These are phyloP conservation scores for Muscicapa adusta DNA, from an alignment of 2,113 vertebrate species.

Conservation along the genomic window DNA sequence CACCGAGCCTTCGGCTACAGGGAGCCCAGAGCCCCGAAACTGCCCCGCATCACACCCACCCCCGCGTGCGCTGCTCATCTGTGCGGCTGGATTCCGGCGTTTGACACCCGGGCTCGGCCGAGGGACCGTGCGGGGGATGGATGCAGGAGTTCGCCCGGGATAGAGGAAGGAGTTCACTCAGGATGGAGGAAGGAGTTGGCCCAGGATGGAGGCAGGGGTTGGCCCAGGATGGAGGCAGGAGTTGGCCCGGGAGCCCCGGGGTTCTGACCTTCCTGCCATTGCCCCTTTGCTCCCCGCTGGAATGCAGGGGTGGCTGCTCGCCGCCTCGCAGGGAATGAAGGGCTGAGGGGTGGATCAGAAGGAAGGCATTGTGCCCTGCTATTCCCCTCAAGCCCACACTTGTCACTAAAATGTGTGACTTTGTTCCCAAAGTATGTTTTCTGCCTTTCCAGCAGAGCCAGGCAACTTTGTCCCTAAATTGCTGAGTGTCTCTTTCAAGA, in stretches of 20 bases:
- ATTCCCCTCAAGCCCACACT: not conserved
- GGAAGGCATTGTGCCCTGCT: not conserved
- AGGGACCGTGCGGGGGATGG: not conserved
- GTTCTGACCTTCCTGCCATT: not conserved
- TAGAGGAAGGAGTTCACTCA: no score
- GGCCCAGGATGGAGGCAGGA: no score
- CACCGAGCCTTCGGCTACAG: not conserved
- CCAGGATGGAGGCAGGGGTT: no score
- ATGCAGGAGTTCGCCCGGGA: no score
- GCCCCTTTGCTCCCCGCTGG: not conserved
- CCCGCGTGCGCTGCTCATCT: not conserved
- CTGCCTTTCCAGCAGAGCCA: not conserved
- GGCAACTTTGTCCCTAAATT: not conserved
- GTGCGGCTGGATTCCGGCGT: fast-evolving
- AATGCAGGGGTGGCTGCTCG: not conserved
- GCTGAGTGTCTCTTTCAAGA: not conserved
- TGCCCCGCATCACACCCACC: fast-evolving
- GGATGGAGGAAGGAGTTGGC: no score
- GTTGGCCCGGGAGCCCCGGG: no score
- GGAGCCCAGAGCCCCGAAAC: not conserved
- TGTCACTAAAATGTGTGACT: not conserved
- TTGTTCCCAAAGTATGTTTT: not conserved
- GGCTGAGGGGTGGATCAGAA: not conserved
- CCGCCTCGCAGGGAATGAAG: not conserved
- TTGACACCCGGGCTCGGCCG: not conserved